A percentile compares a stretch with the other conserved stretches of the same genome.
These are phyloP conservation scores for Ormyrus thymus DNA, from an alignment of 2,888 invertebrate genomes.

Conservation along the genomic window DNA sequence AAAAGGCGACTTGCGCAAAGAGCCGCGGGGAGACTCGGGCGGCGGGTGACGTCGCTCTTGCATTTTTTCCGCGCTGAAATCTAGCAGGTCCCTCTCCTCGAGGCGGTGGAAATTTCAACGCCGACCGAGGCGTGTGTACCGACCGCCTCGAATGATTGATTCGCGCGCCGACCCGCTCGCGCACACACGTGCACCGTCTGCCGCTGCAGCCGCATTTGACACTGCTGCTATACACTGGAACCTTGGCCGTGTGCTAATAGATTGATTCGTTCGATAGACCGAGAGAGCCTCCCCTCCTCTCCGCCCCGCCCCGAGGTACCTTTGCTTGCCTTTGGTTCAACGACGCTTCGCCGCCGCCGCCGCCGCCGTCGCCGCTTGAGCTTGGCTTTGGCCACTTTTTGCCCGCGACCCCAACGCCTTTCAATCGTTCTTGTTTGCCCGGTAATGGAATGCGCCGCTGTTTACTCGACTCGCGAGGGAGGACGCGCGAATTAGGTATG, in stretches of 20 bases:
- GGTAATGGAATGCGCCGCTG: too few relatives aligned
- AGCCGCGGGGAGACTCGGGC: too few relatives aligned
- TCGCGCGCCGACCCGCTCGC: neutral
- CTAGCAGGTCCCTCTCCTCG: neutral
- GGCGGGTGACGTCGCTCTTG: too few relatives aligned
- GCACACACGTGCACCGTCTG: slow-evolving; percentile 9
- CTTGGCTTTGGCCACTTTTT: neutral
- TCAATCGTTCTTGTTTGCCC: slow-evolving; percentile 1
- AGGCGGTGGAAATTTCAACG: slow-evolving; percentile 51
- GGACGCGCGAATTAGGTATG: too few relatives aligned
- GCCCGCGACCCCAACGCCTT: neutral
- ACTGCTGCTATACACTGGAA: slow-evolving; percentile 58
- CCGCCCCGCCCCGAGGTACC: slow-evolving; percentile 40
- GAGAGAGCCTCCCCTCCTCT: slow-evolving; percentile 4
- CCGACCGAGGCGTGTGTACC: slow-evolving; percentile 28
- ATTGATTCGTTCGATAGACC: slow-evolving; percentile 67
- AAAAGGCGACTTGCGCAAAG: too few relatives aligned
- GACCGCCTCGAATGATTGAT: slow-evolving; percentile 17
- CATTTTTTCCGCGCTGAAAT: neutral
- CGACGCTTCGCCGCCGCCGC: neutral
- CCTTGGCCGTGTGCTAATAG: slow-evolving; percentile 72
- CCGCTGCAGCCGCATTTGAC: slow-evolving; percentile 5
- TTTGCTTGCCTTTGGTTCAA: neutral
- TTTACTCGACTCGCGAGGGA: too few relatives aligned
- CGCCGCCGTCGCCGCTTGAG: too few relatives aligned